Evolutionary conservation across 2,113 vertebrate genomes (phyloP).

Genomic region (Lanius collurio): DNA sequence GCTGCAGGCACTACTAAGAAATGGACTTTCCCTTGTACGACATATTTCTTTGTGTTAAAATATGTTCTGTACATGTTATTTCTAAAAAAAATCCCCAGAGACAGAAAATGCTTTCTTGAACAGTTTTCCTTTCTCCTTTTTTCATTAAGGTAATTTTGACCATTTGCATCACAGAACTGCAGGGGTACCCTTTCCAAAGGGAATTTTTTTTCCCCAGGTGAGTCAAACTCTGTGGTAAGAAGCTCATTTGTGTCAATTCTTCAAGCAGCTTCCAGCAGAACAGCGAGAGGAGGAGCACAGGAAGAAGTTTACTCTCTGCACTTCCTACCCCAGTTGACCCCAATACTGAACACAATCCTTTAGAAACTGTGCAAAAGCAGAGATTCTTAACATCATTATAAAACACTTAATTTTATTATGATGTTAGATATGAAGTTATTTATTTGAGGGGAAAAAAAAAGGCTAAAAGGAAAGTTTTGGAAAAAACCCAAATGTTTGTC

Average conservation of each 20-base stretch:
- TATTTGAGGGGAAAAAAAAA: background rate
- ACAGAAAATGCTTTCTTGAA: background rate
- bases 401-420: background rate
- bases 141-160: background rate
- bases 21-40: background rate
- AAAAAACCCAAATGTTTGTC: background rate
- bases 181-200: background rate
- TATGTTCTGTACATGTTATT: background rate
- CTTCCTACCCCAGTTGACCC: background rate
- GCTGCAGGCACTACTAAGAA: background rate
- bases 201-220: rapidly evolving
- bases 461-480: background rate
- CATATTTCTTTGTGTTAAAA: background rate
- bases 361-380: background rate
- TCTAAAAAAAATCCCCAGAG: background rate
- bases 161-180: background rate
- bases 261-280: background rate
- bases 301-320: background rate
- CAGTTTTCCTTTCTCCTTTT: background rate
- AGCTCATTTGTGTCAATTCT: background rate
- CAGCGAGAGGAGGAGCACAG: background rate
- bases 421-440: background rate
- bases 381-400: background rate
- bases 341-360: background rate
- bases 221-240: background rate